These are phyloP conservation scores for Amia ocellicauda DNA, from an alignment of 2,113 vertebrate species.

Conservation along the genomic window DNA sequence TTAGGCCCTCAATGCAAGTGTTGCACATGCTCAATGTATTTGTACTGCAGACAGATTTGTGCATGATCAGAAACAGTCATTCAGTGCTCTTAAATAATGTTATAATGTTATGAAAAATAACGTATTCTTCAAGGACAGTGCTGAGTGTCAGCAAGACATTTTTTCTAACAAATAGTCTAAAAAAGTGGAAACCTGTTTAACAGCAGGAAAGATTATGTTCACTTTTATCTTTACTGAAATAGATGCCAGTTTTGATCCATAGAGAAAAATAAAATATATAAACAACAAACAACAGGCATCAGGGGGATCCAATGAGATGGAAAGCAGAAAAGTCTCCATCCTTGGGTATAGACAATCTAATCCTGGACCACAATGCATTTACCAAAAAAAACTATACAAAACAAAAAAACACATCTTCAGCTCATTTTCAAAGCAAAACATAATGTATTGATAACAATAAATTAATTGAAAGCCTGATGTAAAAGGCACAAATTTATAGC, in stretches of 20 bases:
- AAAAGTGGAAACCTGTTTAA: constrained; percentile 29
- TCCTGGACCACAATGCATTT: constrained; percentile 30
- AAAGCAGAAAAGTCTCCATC: constrained; percentile 28
- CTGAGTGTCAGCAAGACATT: too few relatives aligned
- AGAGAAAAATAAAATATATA: too few relatives aligned
- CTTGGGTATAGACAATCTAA: constrained; percentile 39
- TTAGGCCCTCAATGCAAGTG: not conserved
- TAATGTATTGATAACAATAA: constrained; percentile 27
- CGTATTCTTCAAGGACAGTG: too few relatives aligned
- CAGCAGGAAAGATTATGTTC: constrained; percentile 7
- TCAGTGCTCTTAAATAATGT: too few relatives aligned
- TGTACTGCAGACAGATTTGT: too few relatives aligned
- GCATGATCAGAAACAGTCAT: too few relatives aligned
- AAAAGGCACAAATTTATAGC: constrained; percentile 22
- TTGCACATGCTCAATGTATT: constrained; percentile 2
- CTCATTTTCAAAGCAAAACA: constrained; percentile 31
- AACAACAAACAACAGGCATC: not conserved
- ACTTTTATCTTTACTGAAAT: too few relatives aligned
- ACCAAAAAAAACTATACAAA: constrained; percentile 30
- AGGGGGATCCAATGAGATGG: constrained; percentile 30
- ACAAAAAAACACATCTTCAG: too few relatives aligned
- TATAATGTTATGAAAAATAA: too few relatives aligned
- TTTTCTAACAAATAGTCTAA: too few relatives aligned
- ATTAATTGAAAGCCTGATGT: constrained; percentile 25
- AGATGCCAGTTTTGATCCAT: too few relatives aligned